These are phyloP conservation scores for Cataglyphis rosenhaueri DNA, from an alignment of 2,888 invertebrate genomes.

Conservation along the genomic window DNA sequence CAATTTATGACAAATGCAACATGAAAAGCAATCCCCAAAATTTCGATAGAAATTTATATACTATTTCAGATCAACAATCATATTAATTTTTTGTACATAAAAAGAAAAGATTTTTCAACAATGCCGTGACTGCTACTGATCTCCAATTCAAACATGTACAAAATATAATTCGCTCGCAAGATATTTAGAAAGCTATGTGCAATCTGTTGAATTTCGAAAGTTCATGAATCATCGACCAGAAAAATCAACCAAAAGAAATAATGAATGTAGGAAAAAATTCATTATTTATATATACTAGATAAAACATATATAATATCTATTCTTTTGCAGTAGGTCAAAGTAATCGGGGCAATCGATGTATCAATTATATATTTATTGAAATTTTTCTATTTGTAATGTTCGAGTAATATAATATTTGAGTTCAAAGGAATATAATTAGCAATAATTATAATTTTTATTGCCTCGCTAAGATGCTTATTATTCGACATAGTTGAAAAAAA, in stretches of 20 bases:
- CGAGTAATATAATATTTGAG: neutral
- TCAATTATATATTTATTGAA: neutral
- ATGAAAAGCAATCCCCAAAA: neutral
- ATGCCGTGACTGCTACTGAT: neutral
- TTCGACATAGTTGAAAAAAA: neutral
- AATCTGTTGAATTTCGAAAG: neutral
- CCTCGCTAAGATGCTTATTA: neutral
- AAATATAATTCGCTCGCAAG: neutral
- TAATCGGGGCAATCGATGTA: neutral
- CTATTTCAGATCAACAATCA: neutral
- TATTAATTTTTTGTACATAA: neutral
- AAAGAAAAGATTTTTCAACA: neutral
- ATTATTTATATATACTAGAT: neutral
- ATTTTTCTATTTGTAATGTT: neutral
- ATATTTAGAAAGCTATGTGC: neutral
- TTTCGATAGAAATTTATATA: neutral
- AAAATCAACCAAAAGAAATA: neutral
- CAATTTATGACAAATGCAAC: neutral
- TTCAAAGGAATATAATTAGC: neutral
- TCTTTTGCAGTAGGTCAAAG: neutral
- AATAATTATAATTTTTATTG: constrained; percentile 1
- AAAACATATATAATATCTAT: neutral
- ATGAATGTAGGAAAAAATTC: neutral
- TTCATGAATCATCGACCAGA: neutral
- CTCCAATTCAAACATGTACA: neutral